Base-by-base conservation (phyloP, 1,140 invertebrate genomes). In the Aphidius ervi region DNA sequence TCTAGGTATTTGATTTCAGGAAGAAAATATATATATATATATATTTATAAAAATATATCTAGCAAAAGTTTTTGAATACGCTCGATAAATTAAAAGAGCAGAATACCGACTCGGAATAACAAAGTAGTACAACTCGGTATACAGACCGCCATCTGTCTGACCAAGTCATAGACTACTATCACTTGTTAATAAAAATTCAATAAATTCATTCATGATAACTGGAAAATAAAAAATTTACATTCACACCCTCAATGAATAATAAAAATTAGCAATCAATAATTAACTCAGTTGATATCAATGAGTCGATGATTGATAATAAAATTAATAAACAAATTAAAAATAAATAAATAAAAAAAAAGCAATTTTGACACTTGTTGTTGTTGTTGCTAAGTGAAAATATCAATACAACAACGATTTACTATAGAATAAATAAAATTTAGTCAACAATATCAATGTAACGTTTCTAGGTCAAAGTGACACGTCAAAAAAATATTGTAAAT, bases 141-240 rank as follows among this genome's bases (percentile, higher is more conserved):
- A 62, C n/a, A 55, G 61, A 20, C 58, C 47, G 71, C 71, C 71
- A 73, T 73, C 71, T 73, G 40, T 65, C 41, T 58, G 63, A 7
- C 10, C 37, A 20, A 6, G 23, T 42, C 16, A 37, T 39, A 71
- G 67, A 54, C 67, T 63, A 16, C 0, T 45, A 56, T 59, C 58
- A 20, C 5, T 60, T 48, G 39, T 20, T 39, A 63, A 62, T 50
- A 37, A 37, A 47, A 42, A 31, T 53, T 16, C 42, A 31, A 31
- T 31, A 31, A 31, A 31, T 31, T 31, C 23, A 31, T 31, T 31
- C 23, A 31, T 31, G 23, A 31, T 31, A 31, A 31, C 23, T 31
- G 1, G 23, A 31, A 31, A 16, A 31, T 31, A 31, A 31, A 31
- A 31, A 31, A 31, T 31, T 31, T 31, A 31, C 23, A 31, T 31